Evolutionary conservation across 1,140 invertebrate genomes (phyloP).

Genomic region (Drosophila lini): DNA sequence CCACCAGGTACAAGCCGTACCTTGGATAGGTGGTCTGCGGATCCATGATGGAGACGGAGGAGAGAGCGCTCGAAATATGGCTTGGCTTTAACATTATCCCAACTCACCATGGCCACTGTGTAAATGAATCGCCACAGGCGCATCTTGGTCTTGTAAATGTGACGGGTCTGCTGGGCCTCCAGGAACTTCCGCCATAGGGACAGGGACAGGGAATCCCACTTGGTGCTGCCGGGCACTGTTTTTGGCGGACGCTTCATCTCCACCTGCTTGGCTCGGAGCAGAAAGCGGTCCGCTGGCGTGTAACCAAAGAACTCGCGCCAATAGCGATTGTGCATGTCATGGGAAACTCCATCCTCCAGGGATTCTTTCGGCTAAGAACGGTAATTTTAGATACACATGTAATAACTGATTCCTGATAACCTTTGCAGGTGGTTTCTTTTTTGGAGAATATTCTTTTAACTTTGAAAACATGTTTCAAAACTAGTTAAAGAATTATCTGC

Average conservation of each 20-base stretch:
- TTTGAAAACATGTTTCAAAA: background rate
- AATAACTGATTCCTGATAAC: background rate
- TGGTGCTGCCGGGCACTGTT: conserved; percentile 39
- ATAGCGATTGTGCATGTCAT: conserved; percentile 57
- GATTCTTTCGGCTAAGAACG: conserved; percentile 20
- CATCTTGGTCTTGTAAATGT: conserved; percentile 92
- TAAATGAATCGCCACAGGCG: conserved; percentile 92
- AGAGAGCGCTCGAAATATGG: background rate
- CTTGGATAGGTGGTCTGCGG: conserved; percentile 88
- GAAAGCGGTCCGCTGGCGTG: conserved; percentile 85
- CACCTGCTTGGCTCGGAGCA: conserved; percentile 85
- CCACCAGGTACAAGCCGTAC: conserved; percentile 96
- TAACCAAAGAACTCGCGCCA: conserved; percentile 75
- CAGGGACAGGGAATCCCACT: conserved; percentile 89
- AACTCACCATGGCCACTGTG: conserved; percentile 89
- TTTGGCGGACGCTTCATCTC: conserved; percentile 82
- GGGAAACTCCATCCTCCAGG: conserved; percentile 25
- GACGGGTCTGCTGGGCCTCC: conserved; percentile 90
- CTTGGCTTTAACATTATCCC: background rate
- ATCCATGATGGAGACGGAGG: background rate
- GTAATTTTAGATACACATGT: background rate
- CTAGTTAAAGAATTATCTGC: background rate
- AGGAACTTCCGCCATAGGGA: conserved; percentile 92
- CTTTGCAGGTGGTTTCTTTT: conserved; percentile 1
- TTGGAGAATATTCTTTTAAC: background rate